Conservation (phyloP, 92 coral and sea anemone genomes). For the Zoanthus solanderi region DNA sequence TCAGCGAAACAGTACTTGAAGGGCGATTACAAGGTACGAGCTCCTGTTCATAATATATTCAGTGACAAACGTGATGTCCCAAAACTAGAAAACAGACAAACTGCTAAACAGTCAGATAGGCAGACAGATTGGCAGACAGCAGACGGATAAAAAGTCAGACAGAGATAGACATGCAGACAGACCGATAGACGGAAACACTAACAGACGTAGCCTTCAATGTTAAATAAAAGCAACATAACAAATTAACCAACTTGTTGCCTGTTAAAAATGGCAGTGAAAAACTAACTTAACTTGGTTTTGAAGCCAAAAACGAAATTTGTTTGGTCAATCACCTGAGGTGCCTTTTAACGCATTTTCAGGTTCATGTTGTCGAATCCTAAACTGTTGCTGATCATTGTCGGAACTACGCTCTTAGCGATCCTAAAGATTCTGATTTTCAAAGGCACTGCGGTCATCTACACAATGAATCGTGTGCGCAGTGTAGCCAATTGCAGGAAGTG, state of each 20-base stretch:
- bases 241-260: neutral
- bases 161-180: neutral
- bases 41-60: neutral
- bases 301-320: neutral
- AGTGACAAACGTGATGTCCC: neutral
- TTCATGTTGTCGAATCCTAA: neutral
- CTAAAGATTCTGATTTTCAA: constrained; percentile 9
- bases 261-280: neutral
- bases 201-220: neutral
- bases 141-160: neutral
- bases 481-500: constrained; percentile 14
- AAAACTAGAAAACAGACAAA: neutral
- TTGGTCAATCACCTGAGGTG: neutral
- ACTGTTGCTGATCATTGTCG: constrained; percentile 9
- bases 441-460: neutral
- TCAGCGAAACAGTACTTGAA: constrained; percentile 56
- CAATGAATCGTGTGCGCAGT: neutral
- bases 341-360: neutral
- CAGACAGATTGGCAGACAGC: neutral
- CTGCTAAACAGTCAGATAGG: neutral
- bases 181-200: neutral
- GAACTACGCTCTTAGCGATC: constrained; percentile 1
- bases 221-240: neutral
- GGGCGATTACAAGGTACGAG: constrained; percentile 3
- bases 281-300: neutral